Conservation (phyloP, 2,113 vertebrate species). For the Megaceryle torquata region DNA sequence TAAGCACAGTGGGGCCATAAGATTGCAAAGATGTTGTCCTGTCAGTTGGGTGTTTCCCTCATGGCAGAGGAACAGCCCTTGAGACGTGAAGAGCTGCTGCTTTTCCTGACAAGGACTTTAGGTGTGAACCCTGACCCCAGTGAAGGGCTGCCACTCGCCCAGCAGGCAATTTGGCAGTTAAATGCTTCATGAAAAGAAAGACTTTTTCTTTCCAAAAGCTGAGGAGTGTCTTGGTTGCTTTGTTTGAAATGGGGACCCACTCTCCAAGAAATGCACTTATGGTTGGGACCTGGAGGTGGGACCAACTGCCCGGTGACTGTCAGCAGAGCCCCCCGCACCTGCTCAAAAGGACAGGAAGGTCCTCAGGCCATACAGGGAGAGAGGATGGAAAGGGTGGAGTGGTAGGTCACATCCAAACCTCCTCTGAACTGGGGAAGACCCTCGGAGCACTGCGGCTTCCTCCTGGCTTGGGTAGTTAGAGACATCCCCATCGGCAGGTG, state of each 20-base stretch:
- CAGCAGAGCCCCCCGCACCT: not conserved
- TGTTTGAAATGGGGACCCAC: not conserved
- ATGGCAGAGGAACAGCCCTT: not conserved
- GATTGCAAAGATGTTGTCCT: not conserved
- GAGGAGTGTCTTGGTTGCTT: not conserved
- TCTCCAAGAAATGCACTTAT: not conserved
- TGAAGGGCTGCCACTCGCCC: not conserved
- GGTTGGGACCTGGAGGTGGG: not conserved
- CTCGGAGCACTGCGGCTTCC: not conserved
- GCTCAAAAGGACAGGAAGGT: not conserved
- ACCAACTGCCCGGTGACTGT: not conserved
- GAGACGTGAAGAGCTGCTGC: not conserved
- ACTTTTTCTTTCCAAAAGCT: not conserved
- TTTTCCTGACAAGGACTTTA: not conserved
- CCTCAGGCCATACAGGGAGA: not conserved
- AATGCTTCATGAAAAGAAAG: not conserved
- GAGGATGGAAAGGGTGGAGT: not conserved
- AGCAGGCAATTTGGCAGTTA: not conserved
- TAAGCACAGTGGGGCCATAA: not conserved
- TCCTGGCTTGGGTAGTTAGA: not conserved
- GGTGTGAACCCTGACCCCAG: not conserved
- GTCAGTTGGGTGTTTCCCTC: not conserved
- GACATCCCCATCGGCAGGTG: fast-evolving
- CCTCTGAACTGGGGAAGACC: not conserved
- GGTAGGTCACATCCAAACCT: fast-evolving